Evolutionary conservation across 2,113 vertebrate genomes (phyloP).

Genomic region (Clarias magur): DNA sequence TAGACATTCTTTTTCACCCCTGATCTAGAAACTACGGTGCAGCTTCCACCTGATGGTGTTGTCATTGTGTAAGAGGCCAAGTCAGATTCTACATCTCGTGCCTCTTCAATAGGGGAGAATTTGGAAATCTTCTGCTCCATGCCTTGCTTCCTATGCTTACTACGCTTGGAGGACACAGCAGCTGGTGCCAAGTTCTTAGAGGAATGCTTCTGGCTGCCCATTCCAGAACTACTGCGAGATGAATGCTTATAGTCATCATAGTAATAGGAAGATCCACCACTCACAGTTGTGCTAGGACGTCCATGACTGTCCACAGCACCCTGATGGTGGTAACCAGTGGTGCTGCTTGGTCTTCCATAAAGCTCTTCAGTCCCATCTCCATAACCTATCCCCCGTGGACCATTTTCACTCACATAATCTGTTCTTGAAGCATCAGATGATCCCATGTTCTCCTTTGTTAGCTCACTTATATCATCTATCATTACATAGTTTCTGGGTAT

Average conservation of each 20-base stretch:
- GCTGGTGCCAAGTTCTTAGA: constrained; percentile 92
- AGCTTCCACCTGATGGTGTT: constrained; percentile 78
- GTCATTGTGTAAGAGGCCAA: constrained; percentile 86
- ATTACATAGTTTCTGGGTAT: constrained; percentile 97
- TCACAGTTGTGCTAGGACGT: constrained; percentile 70
- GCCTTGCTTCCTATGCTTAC: constrained; percentile 96
- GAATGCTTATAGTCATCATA: constrained; percentile 88
- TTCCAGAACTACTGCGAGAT: constrained; percentile 73
- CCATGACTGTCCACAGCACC: constrained; percentile 81
- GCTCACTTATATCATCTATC: constrained; percentile 97
- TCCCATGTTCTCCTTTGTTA: constrained; percentile 87
- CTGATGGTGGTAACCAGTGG: constrained; percentile 72
- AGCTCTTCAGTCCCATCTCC: constrained; percentile 81
- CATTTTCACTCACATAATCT: constrained; percentile 76
- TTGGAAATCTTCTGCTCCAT: constrained; percentile 98
- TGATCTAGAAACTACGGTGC: constrained; percentile 83
- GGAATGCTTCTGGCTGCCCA: constrained; percentile 80
- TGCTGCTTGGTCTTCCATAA: constrained; percentile 78
- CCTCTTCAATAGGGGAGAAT: constrained; percentile 98
- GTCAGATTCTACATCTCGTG: constrained; percentile 94
- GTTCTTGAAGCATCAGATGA: constrained; percentile 71
- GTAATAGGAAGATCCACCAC: constrained; percentile 77
- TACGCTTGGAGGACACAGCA: constrained; percentile 90
- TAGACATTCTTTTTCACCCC: constrained; percentile 92
- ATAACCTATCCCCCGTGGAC: constrained; percentile 80